phyloP scores from a whole-genome alignment of 2,797 vertebrate genomes.

The Erithacus rubecula region DNA sequence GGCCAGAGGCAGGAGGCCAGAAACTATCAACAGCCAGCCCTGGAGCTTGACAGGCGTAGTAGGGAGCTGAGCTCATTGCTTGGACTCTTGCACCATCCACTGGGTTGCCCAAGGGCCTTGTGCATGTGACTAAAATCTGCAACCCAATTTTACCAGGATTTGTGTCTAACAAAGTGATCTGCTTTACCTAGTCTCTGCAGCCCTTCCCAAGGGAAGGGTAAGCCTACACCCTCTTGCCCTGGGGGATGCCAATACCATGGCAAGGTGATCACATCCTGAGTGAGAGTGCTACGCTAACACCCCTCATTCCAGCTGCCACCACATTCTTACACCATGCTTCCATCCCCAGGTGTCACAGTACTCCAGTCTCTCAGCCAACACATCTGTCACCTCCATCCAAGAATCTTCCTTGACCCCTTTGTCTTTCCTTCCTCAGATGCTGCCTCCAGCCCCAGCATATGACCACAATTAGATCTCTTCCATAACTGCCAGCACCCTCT shows the following conservation, averaged over 20 bases:
- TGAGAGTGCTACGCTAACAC: not conserved
- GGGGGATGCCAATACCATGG: fast-evolving
- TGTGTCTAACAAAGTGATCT: fast-evolving
- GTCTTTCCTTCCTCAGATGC: not conserved
- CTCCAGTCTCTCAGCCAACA: not conserved
- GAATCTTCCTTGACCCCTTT: not conserved
- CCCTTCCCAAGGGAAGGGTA: fast-evolving
- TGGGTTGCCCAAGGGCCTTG: not conserved
- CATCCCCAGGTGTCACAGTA: not conserved
- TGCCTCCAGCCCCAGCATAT: not conserved
- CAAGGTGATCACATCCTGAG: not conserved
- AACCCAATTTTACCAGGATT: not conserved
- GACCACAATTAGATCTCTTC: not conserved
- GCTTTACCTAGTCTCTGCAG: fast-evolving
- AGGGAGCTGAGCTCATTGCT: not conserved
- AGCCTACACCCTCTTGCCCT: no score
- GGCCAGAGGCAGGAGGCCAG: not conserved
- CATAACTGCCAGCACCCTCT: not conserved
- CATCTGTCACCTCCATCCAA: not conserved
- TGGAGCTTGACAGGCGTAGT: fast-evolving
- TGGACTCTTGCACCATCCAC: not conserved
- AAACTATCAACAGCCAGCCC: not conserved
- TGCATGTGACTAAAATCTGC: fast-evolving
- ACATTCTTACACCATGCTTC: not conserved
- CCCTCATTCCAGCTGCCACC: not conserved